phyloP scores from a whole-genome alignment of 2,797 vertebrate genomes.

The Gambusia yucatana region DNA sequence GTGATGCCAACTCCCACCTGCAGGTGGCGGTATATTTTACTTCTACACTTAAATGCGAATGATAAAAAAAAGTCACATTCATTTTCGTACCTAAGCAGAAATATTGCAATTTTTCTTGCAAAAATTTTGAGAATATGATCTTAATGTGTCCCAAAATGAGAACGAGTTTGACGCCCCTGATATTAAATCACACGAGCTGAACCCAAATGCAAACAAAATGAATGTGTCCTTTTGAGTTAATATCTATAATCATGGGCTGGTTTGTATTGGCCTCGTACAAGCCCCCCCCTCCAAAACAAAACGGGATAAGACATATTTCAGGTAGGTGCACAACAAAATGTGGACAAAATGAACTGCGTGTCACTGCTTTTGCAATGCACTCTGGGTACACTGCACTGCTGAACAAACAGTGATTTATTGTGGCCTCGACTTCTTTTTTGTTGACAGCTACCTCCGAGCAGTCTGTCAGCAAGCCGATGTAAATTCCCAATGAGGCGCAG shows the following conservation, averaged over 20 bases:
- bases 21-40: too few species aligned
- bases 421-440: constrained; percentile 48
- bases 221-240: background rate
- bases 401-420: constrained; percentile 53
- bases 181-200: background rate
- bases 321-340: background rate
- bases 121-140: too few species aligned
- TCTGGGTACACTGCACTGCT: constrained; percentile 6
- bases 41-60: too few species aligned
- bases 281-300: background rate
- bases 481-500: constrained; percentile 56
- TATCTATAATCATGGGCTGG: background rate
- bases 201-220: background rate
- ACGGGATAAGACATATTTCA: background rate
- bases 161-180: too few species aligned
- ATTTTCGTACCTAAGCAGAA: too few species aligned
- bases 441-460: constrained; percentile 43
- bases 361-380: background rate
- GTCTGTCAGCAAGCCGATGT: constrained; percentile 46
- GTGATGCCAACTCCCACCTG: too few species aligned
- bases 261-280: background rate
- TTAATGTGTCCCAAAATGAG: too few species aligned
- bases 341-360: background rate
- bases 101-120: too few species aligned
- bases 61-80: too few species aligned